phyloP scores from a whole-genome alignment of 2,797 vertebrate genomes.

The Acridotheres tristis region DNA sequence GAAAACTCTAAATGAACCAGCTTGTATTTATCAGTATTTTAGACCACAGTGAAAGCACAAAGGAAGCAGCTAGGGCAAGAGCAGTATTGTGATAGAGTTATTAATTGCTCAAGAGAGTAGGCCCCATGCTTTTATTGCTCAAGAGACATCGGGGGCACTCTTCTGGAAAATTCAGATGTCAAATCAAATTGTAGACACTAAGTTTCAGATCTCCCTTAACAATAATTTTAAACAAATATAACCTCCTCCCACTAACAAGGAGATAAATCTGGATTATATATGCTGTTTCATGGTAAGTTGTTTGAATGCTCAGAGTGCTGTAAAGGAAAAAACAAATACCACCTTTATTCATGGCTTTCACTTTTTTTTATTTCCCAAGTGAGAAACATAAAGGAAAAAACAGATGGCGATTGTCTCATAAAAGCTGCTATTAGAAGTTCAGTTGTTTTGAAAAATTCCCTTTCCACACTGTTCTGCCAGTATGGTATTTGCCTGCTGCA shows the following conservation, averaged over 20 bases:
- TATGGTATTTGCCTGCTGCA: not conserved
- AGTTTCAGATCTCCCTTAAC: constrained; percentile 30
- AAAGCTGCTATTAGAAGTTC: constrained; percentile 6
- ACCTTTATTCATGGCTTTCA: constrained; percentile 22
- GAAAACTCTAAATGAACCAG: not conserved
- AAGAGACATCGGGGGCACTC: constrained; percentile 20
- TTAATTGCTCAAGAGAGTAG: constrained; percentile 57
- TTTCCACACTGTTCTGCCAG: not conserved
- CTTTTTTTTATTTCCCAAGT: constrained; percentile 39
- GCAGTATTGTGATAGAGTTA: constrained; percentile 16
- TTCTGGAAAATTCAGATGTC: constrained; percentile 40
- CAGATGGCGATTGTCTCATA: not conserved
- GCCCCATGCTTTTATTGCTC: constrained; percentile 47
- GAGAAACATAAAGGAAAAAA: constrained; percentile 23
- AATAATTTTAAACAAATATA: constrained; percentile 51
- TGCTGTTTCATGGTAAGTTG: constrained; percentile 31
- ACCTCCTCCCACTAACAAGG: constrained; percentile 17
- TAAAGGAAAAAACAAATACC: constrained; percentile 32
- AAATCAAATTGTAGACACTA: constrained; percentile 4
- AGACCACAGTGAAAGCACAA: constrained; percentile 34
- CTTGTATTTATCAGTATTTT: constrained; percentile 54
- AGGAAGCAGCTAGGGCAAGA: constrained; percentile 37
- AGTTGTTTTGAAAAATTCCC: not conserved
- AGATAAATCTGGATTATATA: constrained; percentile 40
- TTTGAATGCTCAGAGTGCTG: constrained; percentile 24